phyloP scores from a whole-genome alignment of 2,797 vertebrate species.

The Hozukius guyotensis region DNA sequence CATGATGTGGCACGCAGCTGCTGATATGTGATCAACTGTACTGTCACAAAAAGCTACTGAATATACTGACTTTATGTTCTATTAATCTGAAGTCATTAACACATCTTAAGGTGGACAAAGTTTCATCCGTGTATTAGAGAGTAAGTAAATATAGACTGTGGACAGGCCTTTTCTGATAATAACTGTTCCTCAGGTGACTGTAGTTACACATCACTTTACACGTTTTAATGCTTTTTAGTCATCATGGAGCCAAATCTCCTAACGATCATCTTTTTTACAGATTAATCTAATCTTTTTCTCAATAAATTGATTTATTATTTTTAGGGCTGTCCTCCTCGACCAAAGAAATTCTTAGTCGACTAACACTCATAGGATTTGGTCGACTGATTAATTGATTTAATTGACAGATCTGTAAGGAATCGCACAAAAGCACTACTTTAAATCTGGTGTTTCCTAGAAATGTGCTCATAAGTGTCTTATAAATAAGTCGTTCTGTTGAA shows the following conservation, averaged over 20 bases:
- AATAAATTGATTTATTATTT: not conserved
- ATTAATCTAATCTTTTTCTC: not conserved
- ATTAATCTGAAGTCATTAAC: not conserved
- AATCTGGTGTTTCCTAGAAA: no score
- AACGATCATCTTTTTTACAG: not conserved
- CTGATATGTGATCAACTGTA: not conserved
- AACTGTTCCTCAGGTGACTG: not conserved
- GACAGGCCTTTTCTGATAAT: not conserved
- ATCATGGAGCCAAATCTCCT: not conserved
- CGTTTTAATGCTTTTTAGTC: not conserved
- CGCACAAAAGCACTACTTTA: no score
- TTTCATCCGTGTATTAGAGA: not conserved
- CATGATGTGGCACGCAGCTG: slow-evolving; percentile 41
- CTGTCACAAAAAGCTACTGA: not conserved
- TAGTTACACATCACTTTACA: not conserved
- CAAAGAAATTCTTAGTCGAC: no score
- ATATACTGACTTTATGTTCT: not conserved
- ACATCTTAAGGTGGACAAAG: not conserved
- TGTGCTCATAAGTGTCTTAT: no score
- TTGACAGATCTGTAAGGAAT: no score
- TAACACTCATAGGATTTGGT: no score
- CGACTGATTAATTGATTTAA: no score
- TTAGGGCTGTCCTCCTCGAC: no score
- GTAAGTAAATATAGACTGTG: not conserved
- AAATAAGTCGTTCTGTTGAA: no score